Conservation (phyloP, 2,113 vertebrate species). For the Anguilla japonica region DNA sequence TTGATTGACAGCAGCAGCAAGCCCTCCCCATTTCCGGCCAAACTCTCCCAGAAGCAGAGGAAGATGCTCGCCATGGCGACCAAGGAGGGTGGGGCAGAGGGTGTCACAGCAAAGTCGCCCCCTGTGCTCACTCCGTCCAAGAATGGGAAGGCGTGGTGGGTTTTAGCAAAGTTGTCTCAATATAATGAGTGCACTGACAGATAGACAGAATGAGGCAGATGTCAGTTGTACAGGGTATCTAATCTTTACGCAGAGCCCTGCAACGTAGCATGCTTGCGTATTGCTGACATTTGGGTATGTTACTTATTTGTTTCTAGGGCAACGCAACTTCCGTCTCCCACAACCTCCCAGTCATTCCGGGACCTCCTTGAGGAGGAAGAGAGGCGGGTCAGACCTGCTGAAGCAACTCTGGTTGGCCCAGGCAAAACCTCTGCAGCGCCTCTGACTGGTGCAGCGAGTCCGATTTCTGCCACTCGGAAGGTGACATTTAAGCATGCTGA, state of each 20-base stretch:
- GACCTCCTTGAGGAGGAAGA: constrained; percentile 83
- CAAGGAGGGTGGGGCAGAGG: constrained; percentile 78
- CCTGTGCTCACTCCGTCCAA: constrained; percentile 69
- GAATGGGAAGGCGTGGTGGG: constrained; percentile 83
- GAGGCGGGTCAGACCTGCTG: constrained; percentile 56
- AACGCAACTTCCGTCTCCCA: constrained; percentile 68
- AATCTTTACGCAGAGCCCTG: neutral
- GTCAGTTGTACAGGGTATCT: neutral
- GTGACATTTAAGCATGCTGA: constrained; percentile 74
- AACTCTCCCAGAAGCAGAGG: constrained; percentile 94
- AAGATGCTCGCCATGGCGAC: constrained; percentile 89
- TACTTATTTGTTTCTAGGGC: constrained; percentile 65
- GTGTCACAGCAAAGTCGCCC: constrained; percentile 53
- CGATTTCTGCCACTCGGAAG: constrained; percentile 66
- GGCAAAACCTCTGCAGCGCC: neutral
- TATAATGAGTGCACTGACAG: neutral
- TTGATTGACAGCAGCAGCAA: constrained; percentile 62
- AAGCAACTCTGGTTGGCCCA: constrained; percentile 46
- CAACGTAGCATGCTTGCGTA: neutral
- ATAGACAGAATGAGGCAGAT: neutral
- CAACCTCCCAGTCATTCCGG: constrained; percentile 80
- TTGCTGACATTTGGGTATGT: neutral
- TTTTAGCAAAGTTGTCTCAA: neutral
- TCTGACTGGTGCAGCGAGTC: constrained; percentile 33
- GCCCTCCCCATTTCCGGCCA: constrained; percentile 70